These are phyloP conservation scores for Caerostris extrusa DNA, from an alignment of 1,140 invertebrate genomes.

Conservation along the genomic window DNA sequence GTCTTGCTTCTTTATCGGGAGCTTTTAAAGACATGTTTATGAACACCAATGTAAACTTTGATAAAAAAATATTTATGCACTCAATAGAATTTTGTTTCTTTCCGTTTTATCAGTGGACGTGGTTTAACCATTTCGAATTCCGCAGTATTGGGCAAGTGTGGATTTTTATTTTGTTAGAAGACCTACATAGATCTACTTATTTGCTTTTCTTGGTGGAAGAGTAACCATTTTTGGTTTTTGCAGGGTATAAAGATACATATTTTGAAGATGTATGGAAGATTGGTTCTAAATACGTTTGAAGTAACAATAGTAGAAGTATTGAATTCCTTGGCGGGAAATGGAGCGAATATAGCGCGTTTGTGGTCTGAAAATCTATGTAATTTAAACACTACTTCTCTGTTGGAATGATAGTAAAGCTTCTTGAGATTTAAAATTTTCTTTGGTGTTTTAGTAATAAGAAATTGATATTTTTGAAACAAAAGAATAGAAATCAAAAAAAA, in stretches of 20 bases:
- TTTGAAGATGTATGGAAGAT: not conserved
- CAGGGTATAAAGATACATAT: conserved; percentile 1
- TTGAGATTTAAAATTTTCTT: no score
- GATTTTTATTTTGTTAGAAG: not conserved
- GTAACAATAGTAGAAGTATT: not conserved
- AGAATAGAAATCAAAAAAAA: no score
- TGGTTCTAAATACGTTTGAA: not conserved
- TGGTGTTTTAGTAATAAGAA: no score
- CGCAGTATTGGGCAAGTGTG: not conserved
- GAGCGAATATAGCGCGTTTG: no score
- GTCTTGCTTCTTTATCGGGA: conserved; percentile 59
- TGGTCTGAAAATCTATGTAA: no score
- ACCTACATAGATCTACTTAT: not conserved
- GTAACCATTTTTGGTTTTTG: not conserved
- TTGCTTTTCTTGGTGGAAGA: not conserved
- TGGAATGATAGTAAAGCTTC: no score
- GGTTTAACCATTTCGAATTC: conserved; percentile 19
- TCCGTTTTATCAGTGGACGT: conserved; percentile 8
- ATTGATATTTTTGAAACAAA: no score
- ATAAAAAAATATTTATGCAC: conserved; percentile 38
- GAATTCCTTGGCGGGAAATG: no score
- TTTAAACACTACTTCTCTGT: no score
- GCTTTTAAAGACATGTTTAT: conserved; percentile 70
- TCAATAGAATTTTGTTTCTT: conserved; percentile 38
- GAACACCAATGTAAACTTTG: conserved; percentile 67